Base-by-base conservation (phyloP, 2,888 invertebrate species). In the Limenitis arthemis region DNA sequence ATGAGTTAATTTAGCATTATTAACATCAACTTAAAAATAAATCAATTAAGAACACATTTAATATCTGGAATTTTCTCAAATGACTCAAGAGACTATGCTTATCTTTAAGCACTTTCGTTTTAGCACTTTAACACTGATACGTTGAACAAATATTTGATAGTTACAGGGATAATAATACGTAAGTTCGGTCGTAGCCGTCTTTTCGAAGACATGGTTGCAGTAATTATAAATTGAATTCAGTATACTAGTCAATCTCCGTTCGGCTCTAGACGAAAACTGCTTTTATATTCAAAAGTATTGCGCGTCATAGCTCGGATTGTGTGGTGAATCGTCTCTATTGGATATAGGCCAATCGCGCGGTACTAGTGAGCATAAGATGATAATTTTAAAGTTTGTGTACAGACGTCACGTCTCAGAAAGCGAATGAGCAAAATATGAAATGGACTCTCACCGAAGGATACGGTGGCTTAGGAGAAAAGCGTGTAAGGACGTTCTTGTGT, bases 401-500 rank as follows among this genome's bases (percentile, higher is more conserved):
- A 70, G 70, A 72, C 74, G 79, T 79, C 76, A 79, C 72, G 68
- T 63, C 69, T 64, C 61, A 62, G 69, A 74, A 77, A 75, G 74
- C 70, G 68, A 69, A 59, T 54, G 56, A 59, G 66, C 61, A 70
- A 67, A 57, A 54, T 70, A 71, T 70, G 68, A 72, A 77, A 69
- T 62, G 59, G 64, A 71, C 72, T 76, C 83, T 84, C 80, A 85
- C 85, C 85, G 73, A 75, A 79, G 84, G 79, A 75, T 79, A 74
- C 64, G 72, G 72, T 61, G 72, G 66, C 65, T 73, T 76, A 67
- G 77, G 75, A 64, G 77, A 64, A 70, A 79, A 85, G 67, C 86
- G 84, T 70, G 83, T 72, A 72, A 84, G 80, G 79, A 85, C 79
- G 76, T 82, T 90, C 66, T 90, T 90, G 67, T 88, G 89, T 64